phyloP scores from a whole-genome alignment of 2,888 invertebrate genomes.

The Frankliniella intonsa region DNA sequence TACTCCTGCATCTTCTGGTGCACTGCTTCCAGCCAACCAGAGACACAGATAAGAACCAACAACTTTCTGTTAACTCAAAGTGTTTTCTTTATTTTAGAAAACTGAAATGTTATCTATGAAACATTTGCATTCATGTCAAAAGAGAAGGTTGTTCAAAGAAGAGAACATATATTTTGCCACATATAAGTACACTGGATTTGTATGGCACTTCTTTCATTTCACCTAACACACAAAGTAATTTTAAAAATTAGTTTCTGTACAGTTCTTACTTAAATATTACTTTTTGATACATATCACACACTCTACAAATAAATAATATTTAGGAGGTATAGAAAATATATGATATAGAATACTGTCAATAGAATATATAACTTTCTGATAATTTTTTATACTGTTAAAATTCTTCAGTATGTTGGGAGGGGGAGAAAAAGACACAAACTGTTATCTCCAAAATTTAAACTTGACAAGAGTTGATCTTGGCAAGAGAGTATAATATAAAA shows the following conservation, averaged over 20 bases:
- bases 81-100: background rate
- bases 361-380: constrained; percentile 21
- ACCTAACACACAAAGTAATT: background rate
- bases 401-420: too few species aligned
- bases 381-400: background rate
- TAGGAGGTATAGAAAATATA: constrained; percentile 23
- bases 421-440: too few species aligned
- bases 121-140: background rate
- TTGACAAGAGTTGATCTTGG: too few species aligned
- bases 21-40: too few species aligned
- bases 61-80: too few species aligned
- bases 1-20: too few species aligned
- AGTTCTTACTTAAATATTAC: background rate
- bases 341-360: constrained; percentile 21
- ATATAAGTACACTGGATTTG: too few species aligned
- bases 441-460: too few species aligned
- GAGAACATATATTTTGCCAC: background rate
- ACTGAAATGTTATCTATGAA: background rate
- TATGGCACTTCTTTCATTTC: background rate
- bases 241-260: background rate
- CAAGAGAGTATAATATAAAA: too few species aligned
- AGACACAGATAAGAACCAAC: too few species aligned
- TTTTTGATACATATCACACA: constrained; percentile 13
- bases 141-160: background rate
- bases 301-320: constrained; percentile 3